phyloP scores from a whole-genome alignment of 2,113 vertebrate genomes.

The Perca fluviatilis region DNA sequence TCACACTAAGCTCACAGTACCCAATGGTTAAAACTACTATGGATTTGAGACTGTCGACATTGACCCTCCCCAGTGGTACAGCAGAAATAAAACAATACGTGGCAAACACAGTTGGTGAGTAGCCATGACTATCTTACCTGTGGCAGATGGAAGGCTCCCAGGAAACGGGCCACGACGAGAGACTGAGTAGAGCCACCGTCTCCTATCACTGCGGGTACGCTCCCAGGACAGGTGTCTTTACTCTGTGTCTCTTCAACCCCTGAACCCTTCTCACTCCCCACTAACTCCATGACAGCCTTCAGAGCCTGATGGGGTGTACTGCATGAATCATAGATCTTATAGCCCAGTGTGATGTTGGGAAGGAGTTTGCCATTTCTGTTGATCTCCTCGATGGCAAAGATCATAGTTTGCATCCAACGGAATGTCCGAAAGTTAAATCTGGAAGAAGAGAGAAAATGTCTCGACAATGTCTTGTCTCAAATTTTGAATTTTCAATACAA shows the following conservation, averaged over 20 bases:
- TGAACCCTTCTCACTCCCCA: conserved; percentile 58
- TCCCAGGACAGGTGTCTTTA: conserved; percentile 56
- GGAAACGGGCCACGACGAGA: conserved; percentile 83
- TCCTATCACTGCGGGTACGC: conserved; percentile 82
- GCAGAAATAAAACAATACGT: not conserved
- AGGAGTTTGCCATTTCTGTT: conserved; percentile 80
- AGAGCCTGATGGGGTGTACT: conserved; percentile 81
- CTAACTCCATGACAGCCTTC: conserved; percentile 80
- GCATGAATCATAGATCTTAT: conserved; percentile 86
- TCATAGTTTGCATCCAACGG: conserved; percentile 88
- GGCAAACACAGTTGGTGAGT: not conserved
- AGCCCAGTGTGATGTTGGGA: conserved; percentile 84
- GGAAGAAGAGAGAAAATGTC: not conserved
- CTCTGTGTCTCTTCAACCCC: not conserved
- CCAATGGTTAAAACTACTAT: not conserved
- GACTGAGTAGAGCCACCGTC: conserved; percentile 87
- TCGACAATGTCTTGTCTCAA: no score
- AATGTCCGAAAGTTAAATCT: conserved; percentile 86
- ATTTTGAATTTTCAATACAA: not conserved
- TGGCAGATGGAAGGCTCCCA: conserved; percentile 84
- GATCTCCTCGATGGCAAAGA: conserved; percentile 86
- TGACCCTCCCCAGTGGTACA: not conserved
- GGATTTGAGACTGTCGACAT: not conserved
- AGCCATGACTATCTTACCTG: conserved; percentile 71
- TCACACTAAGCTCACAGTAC: not conserved